These are phyloP conservation scores for Equus quagga DNA, from an alignment of 2,113 vertebrate genomes.

Conservation along the genomic window DNA sequence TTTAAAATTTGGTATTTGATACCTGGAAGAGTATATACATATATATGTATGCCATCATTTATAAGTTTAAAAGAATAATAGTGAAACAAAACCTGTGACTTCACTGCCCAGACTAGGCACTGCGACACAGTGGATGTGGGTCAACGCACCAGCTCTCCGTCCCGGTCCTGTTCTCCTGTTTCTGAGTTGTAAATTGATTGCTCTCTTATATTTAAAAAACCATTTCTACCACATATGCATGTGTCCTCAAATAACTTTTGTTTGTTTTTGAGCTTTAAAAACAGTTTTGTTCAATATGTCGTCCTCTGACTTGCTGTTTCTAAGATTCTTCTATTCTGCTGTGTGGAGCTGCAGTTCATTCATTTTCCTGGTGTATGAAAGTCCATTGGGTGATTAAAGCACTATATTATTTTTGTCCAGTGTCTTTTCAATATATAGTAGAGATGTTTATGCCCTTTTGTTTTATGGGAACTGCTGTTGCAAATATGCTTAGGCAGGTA, in stretches of 20 bases:
- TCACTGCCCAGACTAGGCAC: not conserved
- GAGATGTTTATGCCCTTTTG: not conserved
- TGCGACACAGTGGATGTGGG: rapidly evolving
- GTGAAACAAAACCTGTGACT: not conserved
- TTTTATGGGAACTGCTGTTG: not conserved
- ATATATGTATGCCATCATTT: not conserved
- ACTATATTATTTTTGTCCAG: not conserved
- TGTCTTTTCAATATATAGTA: not conserved
- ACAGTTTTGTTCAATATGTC: not conserved
- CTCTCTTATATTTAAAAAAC: rapidly evolving
- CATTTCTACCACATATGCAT: not conserved
- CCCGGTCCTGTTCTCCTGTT: rapidly evolving
- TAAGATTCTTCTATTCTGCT: rapidly evolving
- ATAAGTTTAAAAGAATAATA: not conserved
- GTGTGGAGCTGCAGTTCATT: not conserved
- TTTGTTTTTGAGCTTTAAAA: not conserved
- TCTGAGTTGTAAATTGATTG: not conserved
- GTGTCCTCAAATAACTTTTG: not conserved
- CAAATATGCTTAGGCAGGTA: not conserved
- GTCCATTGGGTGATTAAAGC: rapidly evolving
- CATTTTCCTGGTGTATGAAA: not conserved
- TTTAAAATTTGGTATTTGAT: not conserved
- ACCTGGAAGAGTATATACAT: not conserved
- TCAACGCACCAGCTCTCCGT: rapidly evolving
- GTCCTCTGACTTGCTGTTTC: not conserved